Base-by-base conservation (phyloP, 2,797 vertebrate genomes). In the Stomatorhinus walkeri region DNA sequence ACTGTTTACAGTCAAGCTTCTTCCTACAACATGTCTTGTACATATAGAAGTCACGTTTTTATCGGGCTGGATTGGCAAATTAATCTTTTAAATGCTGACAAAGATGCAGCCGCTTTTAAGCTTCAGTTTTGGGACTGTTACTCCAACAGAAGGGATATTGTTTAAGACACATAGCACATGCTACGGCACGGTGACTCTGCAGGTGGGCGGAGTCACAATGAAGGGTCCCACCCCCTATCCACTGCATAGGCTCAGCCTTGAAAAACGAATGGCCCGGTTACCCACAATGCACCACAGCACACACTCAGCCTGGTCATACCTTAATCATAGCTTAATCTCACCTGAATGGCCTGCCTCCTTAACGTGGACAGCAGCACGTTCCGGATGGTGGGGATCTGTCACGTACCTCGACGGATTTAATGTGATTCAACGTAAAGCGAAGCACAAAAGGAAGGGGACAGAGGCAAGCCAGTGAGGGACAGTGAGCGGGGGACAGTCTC, bases 311-410 rank as follows among this genome's bases (percentile, higher is more conserved):
- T 9, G 46, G 14, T 49, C 19, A 1, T 76, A 12, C 48, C 85
- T 46, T 87, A 79, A 85, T 89, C 72, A 52, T 79, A 85, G 48
- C 64, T 87, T 87, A 89, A 89, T 89, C 64, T 40, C 85, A 89
- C 85, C 16, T 81, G 88, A 87, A 81, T 87, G 68, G 88, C 24
- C 19, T 49, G 46, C 64, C 88, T 32, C 84, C 56, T 72, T 76
- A 76, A 83, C 43, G 59, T 61, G 86, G 89, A 87, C 32, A 72
- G 59, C 81, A 76, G 87, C 68, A 40, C 81, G 79, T 36, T 83
- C 52, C 32, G 85, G 56, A 61, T 87, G 43, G 51, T 87, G 72
- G 46, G 2, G 24, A 64, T 43, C 14, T 22, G 52, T 24, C 85
- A 72, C 52, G 79, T 61, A 59, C 68, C 46, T 87, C 85, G 10